Evolutionary conservation across 2,113 vertebrate genomes (phyloP), one percentile per base, ranked within the genome.

Genomic region (Apteryx mantelli): DNA sequence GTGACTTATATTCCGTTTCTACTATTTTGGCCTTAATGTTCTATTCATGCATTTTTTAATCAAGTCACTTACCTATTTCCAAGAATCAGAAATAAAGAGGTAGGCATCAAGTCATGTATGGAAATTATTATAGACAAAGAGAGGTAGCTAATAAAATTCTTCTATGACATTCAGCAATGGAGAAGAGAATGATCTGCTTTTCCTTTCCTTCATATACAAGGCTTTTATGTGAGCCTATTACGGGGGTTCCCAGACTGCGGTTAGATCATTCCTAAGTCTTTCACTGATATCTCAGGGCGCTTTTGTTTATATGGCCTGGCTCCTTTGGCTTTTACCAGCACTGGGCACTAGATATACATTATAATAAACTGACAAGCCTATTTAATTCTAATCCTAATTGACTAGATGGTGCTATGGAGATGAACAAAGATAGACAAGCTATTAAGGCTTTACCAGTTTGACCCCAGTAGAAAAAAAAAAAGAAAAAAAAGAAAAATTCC

Each of bases 191-290:
- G 1, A 32, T 44, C 7, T 66, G 3, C 9, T 89, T 11, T 77
- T 86, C 17, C 21, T 44, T 11, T 36, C 42, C 9, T 86, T 87
- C 74, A 63, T 3, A 5, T 34, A 36, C 5, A 52, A 84, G 21
- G 4, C 8, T 52, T 77, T 69, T n/a, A 50, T 58, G 2, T 46
- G 11, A 55, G 26, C 25, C 53, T 6, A 16, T 65, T 91, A 15
- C 32, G 5, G 16, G 26, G 2, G 6, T 60, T 73, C 17, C 38
- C 56, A 88, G 52, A 5, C 9, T 82, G 22, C 48, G 22, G 24
- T 44, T 22, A 2, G 28, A 53, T 7, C 0, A 0, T 53, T 82
- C 66, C 38, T 74, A 1, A 32, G 12, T 26, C 3, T 1, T 73
- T 34, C 1, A 0, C 10, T 52, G 44, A 46, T n/a, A 42, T 22